A percentile compares a stretch with the other conserved stretches of the same genome.
These are phyloP conservation scores for Melanotaenia maccullochi DNA, from an alignment of 2,797 vertebrate genomes.

Conservation along the genomic window DNA sequence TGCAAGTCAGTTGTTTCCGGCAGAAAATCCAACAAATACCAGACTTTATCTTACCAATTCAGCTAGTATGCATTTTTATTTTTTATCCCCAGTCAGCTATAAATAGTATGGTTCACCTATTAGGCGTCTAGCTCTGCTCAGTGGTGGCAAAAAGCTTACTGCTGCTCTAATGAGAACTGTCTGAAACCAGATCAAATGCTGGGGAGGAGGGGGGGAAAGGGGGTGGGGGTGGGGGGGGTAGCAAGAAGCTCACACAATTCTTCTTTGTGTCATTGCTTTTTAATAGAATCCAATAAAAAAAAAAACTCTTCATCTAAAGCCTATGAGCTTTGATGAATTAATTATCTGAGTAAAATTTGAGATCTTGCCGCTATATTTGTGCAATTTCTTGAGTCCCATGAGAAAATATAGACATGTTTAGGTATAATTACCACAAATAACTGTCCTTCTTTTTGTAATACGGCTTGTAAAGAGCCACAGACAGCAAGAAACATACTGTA, in stretches of 20 bases:
- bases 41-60: background rate
- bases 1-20: conserved; percentile 1
- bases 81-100: conserved; percentile 45
- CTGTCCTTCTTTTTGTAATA: background rate
- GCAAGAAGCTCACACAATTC: conserved; percentile 16
- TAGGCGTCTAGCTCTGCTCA: conserved; percentile 43
- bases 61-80: conserved; percentile 20
- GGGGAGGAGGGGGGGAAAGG: background rate
- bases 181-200: conserved; percentile 55
- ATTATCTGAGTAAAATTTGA: conserved; percentile 6
- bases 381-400: background rate
- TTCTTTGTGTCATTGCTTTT: conserved; percentile 24
- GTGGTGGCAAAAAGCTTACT: conserved; percentile 27
- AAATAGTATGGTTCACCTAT: conserved; percentile 53
- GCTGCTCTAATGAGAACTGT: conserved; percentile 56
- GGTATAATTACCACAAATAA: background rate
- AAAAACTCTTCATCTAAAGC: conserved; percentile 12
- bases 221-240: background rate
- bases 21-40: conserved; percentile 9
- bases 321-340: background rate
- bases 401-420: background rate
- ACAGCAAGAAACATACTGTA: background rate
- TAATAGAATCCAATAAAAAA: background rate
- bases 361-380: background rate
- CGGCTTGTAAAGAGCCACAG: background rate